These are phyloP conservation scores for Penaeus indicus DNA, from an alignment of 1,140 invertebrate genomes.

Conservation along the genomic window DNA sequence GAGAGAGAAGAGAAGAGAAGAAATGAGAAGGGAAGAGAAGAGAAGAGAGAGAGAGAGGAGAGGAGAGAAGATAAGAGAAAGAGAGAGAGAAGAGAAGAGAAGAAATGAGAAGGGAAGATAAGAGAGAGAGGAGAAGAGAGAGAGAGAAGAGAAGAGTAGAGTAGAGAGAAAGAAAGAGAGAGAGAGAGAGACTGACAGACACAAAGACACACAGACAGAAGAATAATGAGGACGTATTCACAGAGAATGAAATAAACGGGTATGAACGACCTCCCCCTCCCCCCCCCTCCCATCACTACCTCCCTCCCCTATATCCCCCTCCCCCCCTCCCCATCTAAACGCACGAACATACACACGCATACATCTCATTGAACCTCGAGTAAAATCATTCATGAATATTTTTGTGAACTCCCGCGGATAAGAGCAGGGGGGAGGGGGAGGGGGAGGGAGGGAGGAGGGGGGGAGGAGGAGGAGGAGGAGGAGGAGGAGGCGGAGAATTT, in stretches of 20 bases:
- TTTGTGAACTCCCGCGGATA: too few relatives aligned
- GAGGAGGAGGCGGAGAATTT: background rate
- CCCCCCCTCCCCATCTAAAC: too few relatives aligned
- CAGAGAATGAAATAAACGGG: background rate
- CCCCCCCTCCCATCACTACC: too few relatives aligned
- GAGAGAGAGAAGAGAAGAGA: slow-evolving; percentile 12
- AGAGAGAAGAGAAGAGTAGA: background rate
- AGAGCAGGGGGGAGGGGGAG: too few relatives aligned
- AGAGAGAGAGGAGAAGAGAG: background rate
- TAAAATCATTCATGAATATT: too few relatives aligned
- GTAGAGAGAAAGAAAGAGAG: background rate
- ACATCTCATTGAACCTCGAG: too few relatives aligned
- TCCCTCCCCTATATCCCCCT: too few relatives aligned
- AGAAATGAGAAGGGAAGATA: background rate
- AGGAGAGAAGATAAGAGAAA: background rate
- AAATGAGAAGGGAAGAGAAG: background rate
- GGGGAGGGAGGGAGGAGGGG: background rate
- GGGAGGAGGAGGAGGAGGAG: background rate
- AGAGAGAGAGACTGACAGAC: background rate
- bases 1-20: background rate
- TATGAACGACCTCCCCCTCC: background rate
- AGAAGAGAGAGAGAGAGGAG: slow-evolving; percentile 9
- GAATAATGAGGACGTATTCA: background rate
- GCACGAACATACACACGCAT: too few relatives aligned
- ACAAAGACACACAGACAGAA: background rate